Evolutionary conservation across 1,140 invertebrate species (phyloP), one percentile per base, ranked within the genome.

Genomic region (Phenacoccus solenopsis): DNA sequence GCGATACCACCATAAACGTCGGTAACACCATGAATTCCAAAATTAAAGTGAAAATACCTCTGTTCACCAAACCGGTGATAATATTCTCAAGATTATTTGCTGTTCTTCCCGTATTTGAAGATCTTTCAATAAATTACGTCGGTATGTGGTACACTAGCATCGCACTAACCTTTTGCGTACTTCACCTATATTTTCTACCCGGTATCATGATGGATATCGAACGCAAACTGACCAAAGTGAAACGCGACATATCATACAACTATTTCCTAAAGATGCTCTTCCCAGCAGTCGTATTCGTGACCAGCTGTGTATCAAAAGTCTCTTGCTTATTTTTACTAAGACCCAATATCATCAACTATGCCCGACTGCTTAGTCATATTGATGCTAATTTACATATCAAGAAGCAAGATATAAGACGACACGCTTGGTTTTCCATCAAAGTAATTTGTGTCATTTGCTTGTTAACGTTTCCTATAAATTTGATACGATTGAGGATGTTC

Each of bases 231-330:
- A 27, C 59, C 21, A 9, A 64, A 7, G 59, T 27, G 3, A 64
- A 64, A 25, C 21, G 25, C 1, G 59, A 64, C 22, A 64, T 64
- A 10, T 64, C 59, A 3, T 64, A 64, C 25, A 64, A 64, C 25
- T 64, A 64, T 64, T 64, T 64, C 16, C 25, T 64, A 3, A 64
- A 64, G 25, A 64, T 64, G 59, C 59, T 64, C 2, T 64, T 64
- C 25, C 59, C 59, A 25, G 21, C 22, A 13, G 59, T 64, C 20
- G 59, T 64, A 2, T 64, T 64, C 21, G 59, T 64, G 21, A 64
- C 59, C 4, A 64, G 59, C 22, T 4, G 3, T 16, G 22, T 64
- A 2, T 64, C 59, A 20, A 64, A 64, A 20, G 9, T 64, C 22
- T 24, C 21, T 16, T 25, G 22, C 12, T 27, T 64, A 27, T 64